Evolutionary conservation across 1,140 invertebrate genomes (phyloP), one percentile per base, ranked within the genome.

Genomic region (Gonioctena quinquepunctata): DNA sequence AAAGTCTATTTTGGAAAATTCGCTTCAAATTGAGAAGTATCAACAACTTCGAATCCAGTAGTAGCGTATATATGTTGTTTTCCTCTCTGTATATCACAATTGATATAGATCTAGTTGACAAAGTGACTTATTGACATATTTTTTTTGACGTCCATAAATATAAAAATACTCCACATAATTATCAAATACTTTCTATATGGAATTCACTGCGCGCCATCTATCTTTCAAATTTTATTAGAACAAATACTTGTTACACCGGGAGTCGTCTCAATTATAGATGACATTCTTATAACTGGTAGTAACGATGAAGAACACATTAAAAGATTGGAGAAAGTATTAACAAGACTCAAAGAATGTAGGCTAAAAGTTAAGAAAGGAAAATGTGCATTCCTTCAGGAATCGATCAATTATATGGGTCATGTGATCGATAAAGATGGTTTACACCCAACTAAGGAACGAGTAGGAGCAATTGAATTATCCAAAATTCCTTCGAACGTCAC

Each of bases 181-280:
- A n/a, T n/a, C n/a, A n/a, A n/a, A n/a, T n/a, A n/a, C n/a, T 61
- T 61, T 26, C 57, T 25, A 16, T 61, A 27, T 13, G 57, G 57
- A 3, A 61, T 61, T 16, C 11, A 21, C n/a, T 26, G 50, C 18
- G 50, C 50, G 11, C 16, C 21, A 7, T 54, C 50, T n/a, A 54
- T 23, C 25, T 84, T 82, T 61, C 83, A 84, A 67, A 57, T 76
- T 5, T 73, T 80, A 26, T 81, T 84, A 60, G 80, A 84, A 42
- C 54, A 76, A 52, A 71, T 80, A 8, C 8, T 21, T 42, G 78
- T 68, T 3, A 70, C 79, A 11, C 56, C 69, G 2, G 63, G 67
- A 3, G 63, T 72, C 28, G 48, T 71, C 26, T 71, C 68, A 23
- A 80, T 75, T 64, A 54, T 77, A 13, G 79, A 81, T 62, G 77